phyloP scores from a whole-genome alignment of 2,113 vertebrate genomes.

The Butastur rufipennis region DNA sequence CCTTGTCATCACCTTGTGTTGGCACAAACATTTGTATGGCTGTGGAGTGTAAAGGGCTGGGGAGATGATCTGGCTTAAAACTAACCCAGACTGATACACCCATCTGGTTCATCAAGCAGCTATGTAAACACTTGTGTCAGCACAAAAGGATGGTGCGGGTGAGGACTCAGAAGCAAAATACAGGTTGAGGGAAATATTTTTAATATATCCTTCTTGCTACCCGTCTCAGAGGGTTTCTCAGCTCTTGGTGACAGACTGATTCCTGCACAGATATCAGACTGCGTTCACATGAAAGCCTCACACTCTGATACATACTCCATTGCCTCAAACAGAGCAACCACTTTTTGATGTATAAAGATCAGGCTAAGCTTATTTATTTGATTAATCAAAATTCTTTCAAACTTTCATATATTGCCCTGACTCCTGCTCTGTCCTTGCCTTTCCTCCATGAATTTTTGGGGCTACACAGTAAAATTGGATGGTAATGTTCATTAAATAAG shows the following conservation, averaged over 20 bases:
- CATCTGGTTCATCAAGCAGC: not conserved
- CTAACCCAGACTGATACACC: not conserved
- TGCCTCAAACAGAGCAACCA: not conserved
- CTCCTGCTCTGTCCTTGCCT: not conserved
- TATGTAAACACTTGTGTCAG: not conserved
- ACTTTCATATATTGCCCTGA: not conserved
- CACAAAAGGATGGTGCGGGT: fast-evolving
- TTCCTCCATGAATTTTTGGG: not conserved
- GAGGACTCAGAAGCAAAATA: not conserved
- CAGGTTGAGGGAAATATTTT: not conserved
- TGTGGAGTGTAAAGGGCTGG: not conserved
- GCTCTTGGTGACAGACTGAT: not conserved
- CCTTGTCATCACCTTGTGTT: not conserved
- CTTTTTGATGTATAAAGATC: not conserved
- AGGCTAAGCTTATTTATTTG: not conserved
- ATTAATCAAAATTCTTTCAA: not conserved
- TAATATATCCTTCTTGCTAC: not conserved
- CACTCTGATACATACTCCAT: not conserved
- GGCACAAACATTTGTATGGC: not conserved
- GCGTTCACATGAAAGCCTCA: not conserved
- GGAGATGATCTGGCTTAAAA: not conserved
- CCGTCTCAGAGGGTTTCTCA: not conserved
- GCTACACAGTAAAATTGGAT: not conserved
- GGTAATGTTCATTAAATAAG: not conserved
- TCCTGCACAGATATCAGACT: not conserved